These are phyloP conservation scores for Pontoporia blainvillei DNA, from an alignment of 2,113 vertebrate species.

Conservation along the genomic window DNA sequence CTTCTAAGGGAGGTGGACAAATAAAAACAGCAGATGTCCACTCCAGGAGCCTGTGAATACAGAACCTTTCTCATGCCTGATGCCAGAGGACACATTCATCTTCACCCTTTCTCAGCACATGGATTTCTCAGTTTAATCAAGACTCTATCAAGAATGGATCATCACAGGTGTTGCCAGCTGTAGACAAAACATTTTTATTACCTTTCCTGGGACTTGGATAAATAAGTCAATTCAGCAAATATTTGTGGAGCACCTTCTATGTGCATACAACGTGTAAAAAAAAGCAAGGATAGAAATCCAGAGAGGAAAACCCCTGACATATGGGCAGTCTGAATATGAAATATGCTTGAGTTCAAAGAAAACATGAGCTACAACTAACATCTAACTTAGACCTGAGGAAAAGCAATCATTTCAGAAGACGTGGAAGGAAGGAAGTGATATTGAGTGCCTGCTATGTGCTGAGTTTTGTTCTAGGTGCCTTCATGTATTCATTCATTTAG, in stretches of 20 bases:
- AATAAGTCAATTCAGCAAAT: neutral
- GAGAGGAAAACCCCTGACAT: neutral
- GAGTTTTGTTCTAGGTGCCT: neutral
- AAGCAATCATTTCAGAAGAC: neutral
- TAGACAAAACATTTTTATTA: constrained; percentile 1
- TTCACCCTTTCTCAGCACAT: neutral
- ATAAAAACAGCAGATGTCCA: neutral
- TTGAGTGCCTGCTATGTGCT: neutral
- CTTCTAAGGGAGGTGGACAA: neutral
- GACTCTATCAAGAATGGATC: neutral
- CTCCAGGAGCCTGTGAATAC: neutral
- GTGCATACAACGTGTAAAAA: neutral
- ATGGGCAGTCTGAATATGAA: neutral
- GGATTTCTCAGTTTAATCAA: neutral
- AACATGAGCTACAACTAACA: neutral
- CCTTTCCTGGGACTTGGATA: constrained; percentile 22
- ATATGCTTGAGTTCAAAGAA: neutral
- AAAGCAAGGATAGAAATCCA: neutral
- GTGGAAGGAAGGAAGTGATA: neutral
- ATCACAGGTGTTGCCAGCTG: neutral
- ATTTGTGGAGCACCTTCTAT: neutral
- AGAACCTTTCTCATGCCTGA: neutral
- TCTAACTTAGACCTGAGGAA: neutral
- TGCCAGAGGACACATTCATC: neutral
- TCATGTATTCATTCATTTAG: neutral